A percentile compares a stretch with the other conserved stretches of the same genome.
phyloP scores from a whole-genome alignment of 1,140 invertebrate genomes.

The Limonius californicus region DNA sequence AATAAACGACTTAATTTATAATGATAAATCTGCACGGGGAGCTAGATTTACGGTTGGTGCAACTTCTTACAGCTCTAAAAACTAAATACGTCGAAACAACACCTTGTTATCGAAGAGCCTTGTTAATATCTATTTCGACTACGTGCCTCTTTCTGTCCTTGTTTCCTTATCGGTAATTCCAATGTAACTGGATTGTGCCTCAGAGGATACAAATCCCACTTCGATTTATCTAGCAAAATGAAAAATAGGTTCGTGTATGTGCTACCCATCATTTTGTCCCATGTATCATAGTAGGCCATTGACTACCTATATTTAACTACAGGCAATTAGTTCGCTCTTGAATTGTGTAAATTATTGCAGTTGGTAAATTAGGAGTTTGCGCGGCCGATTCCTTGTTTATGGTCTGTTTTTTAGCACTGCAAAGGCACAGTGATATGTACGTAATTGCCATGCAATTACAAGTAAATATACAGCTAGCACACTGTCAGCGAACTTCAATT shows the following conservation, averaged over 20 bases:
- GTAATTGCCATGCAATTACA: conserved; percentile 2
- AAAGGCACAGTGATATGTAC: not conserved
- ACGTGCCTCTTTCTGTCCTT: no score
- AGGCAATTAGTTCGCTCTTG: not conserved
- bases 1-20: conserved; percentile 12
- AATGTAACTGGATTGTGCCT: no score
- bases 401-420: not conserved
- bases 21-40: not conserved
- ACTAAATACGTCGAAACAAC: conserved; percentile 6
- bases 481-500: not conserved
- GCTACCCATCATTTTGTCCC: conserved; percentile 5
- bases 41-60: not conserved
- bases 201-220: no score
- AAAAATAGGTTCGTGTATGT: not conserved
- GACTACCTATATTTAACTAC: conserved; percentile 12
- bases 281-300: not conserved
- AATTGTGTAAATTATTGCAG: conserved; percentile 14
- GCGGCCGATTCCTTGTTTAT: not conserved
- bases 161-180: no score
- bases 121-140: no score
- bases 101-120: not conserved
- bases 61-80: not conserved
- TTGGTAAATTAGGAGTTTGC: conserved; percentile 9
- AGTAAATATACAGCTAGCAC: not conserved
- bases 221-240: not conserved